phyloP scores from a whole-genome alignment of 2,888 invertebrate species.

The Lasius platythorax region DNA sequence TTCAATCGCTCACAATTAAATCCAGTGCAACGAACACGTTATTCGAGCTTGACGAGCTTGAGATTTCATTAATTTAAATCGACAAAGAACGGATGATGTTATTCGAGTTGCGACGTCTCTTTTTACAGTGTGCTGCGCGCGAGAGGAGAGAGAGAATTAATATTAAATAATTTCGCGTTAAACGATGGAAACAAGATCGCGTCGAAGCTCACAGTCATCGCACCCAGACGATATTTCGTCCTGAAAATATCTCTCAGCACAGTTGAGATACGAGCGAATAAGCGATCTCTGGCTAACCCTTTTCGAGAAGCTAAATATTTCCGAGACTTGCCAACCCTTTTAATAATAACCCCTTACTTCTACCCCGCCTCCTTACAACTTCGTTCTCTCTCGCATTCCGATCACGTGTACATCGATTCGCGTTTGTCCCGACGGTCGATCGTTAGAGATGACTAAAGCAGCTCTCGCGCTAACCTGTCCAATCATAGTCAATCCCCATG shows the following conservation, averaged over 20 bases:
- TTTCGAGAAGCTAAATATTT: slow-evolving; percentile 14
- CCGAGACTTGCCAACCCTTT: slow-evolving; percentile 22
- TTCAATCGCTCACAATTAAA: slow-evolving; percentile 26
- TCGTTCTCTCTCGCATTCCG: slow-evolving; percentile 35
- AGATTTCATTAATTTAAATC: slow-evolving; percentile 39
- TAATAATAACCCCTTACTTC: not conserved
- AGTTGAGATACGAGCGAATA: slow-evolving; percentile 41
- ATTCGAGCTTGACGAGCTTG: slow-evolving; percentile 4
- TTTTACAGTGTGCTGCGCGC: not conserved
- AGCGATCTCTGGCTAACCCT: slow-evolving; percentile 11
- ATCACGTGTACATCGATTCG: slow-evolving; percentile 59
- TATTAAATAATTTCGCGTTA: slow-evolving; percentile 28
- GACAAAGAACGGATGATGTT: slow-evolving; percentile 9
- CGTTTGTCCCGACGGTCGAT: slow-evolving; percentile 17
- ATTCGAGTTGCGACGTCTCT: not conserved
- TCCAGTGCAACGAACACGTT: not conserved
- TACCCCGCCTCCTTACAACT: not conserved
- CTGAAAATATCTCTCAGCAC: slow-evolving; percentile 3
- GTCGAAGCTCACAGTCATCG: not conserved
- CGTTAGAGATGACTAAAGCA: slow-evolving; percentile 28
- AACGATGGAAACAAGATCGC: slow-evolving; percentile 22
- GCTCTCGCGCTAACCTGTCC: slow-evolving; percentile 46
- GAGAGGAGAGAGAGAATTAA: slow-evolving; percentile 8
- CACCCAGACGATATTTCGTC: slow-evolving; percentile 13
- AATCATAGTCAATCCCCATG: slow-evolving; percentile 64